Evolutionary conservation across 1,140 invertebrate species (phyloP).

Genomic region (Hyles vespertilio): DNA sequence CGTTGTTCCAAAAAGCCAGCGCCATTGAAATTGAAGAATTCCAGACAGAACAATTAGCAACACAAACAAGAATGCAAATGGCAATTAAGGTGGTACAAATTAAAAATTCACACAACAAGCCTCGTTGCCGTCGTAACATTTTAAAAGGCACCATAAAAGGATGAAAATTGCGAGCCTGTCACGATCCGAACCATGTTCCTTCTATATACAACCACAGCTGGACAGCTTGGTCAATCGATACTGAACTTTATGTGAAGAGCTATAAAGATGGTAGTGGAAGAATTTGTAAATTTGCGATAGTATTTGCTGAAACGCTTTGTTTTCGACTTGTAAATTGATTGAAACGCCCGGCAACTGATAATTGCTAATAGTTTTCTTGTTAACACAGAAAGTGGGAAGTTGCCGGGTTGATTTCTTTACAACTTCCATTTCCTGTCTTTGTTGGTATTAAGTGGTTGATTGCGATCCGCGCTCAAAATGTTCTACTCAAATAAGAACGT

Average conservation of each 20-base stretch:
- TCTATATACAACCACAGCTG: not conserved
- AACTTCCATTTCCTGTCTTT: conserved; percentile 30
- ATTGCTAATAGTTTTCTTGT: conserved; percentile 64
- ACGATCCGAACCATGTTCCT: conserved; percentile 23
- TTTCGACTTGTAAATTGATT: conserved; percentile 60
- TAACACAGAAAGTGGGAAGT: conserved; percentile 43
- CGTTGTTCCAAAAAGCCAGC: too few species aligned
- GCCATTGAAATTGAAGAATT: not conserved
- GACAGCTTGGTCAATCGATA: conserved; percentile 1
- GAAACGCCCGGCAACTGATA: conserved; percentile 58
- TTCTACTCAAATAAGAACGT: not conserved
- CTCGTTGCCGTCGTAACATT: conserved; percentile 7
- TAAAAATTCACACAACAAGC: conserved; percentile 10
- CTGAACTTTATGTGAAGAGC: conserved; percentile 7
- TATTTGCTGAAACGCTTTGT: conserved; percentile 43
- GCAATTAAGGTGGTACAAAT: conserved; percentile 9
- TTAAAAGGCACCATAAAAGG: conserved; percentile 16
- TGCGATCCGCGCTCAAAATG: conserved; percentile 12
- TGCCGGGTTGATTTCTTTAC: conserved; percentile 41
- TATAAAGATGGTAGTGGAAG: conserved; percentile 7
- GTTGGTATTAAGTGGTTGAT: conserved; percentile 37
- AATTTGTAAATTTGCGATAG: conserved; percentile 11
- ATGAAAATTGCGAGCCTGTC: conserved; percentile 38
- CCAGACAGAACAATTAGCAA: conserved; percentile 7
- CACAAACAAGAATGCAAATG: conserved; percentile 2